These are phyloP conservation scores for Arctopsyche grandis DNA, from an alignment of 1,140 invertebrate genomes.

Conservation along the genomic window DNA sequence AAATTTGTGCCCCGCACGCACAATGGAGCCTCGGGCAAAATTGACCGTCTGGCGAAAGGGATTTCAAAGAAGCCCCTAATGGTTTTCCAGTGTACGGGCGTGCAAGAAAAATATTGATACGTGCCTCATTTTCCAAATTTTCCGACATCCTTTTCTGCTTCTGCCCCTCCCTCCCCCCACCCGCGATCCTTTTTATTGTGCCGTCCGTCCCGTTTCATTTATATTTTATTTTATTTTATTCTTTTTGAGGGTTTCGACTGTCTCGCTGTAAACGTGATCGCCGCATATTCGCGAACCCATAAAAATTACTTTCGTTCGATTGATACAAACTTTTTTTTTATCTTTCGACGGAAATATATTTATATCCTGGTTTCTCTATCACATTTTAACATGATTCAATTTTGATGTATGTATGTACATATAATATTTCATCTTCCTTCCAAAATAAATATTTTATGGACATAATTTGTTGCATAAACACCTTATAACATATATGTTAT, in stretches of 20 bases:
- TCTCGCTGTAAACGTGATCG: neutral
- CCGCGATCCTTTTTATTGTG: neutral
- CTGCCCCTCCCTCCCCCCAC: neutral
- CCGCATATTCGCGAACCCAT: neutral
- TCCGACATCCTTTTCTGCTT: neutral
- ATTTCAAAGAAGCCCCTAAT: conserved; percentile 25
- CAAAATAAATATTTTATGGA: too few relatives aligned
- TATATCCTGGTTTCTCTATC: too few relatives aligned
- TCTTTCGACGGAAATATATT: too few relatives aligned
- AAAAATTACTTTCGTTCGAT: neutral
- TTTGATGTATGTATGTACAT: too few relatives aligned
- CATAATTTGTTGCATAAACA: too few relatives aligned
- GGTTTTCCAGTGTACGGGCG: conserved; percentile 22
- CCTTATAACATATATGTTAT: too few relatives aligned
- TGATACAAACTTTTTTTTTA: neutral
- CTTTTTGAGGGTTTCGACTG: neutral
- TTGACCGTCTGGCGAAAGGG: conserved; percentile 24
- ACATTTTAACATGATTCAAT: too few relatives aligned
- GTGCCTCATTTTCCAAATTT: conserved; percentile 26
- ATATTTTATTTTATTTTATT: neutral
- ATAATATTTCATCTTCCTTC: too few relatives aligned
- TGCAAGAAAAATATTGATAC: conserved; percentile 28
- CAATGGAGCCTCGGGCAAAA: conserved; percentile 4
- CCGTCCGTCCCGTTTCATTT: neutral
- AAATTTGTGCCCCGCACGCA: neutral